phyloP scores from a whole-genome alignment of 2,113 vertebrate genomes.

The Scomber scombrus region DNA sequence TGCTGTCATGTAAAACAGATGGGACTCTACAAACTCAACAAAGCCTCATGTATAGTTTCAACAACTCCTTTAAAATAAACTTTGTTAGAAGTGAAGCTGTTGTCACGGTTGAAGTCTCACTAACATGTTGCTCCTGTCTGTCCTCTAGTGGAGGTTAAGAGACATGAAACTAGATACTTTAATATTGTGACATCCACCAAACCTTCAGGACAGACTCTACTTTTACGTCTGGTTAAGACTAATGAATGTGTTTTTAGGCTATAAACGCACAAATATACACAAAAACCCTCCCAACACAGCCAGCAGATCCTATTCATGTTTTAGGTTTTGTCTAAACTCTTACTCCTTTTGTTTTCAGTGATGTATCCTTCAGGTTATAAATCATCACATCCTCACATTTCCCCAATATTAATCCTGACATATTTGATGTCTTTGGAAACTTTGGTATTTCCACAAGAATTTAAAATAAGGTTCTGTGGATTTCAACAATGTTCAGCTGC shows the following conservation, averaged over 20 bases:
- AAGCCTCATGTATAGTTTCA: no score
- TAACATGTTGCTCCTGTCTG: not conserved
- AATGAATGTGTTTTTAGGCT: slow-evolving; percentile 38
- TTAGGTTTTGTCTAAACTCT: not conserved
- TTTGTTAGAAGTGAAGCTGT: not conserved
- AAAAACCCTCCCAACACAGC: not conserved
- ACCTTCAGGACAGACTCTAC: not conserved
- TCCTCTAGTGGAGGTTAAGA: not conserved
- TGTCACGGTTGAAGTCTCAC: not conserved
- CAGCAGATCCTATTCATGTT: not conserved
- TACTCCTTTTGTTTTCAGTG: not conserved
- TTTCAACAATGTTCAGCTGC: slow-evolving; percentile 21
- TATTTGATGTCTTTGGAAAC: slow-evolving; percentile 28
- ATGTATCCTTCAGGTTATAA: not conserved
- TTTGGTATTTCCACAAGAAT: slow-evolving; percentile 7
- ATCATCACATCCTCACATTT: not conserved
- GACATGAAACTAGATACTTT: not conserved
- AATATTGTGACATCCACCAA: not conserved
- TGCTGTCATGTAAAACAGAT: no score
- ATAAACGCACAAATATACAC: not conserved
- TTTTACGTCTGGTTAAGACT: slow-evolving; percentile 20
- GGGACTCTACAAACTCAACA: no score
- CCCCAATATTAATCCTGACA: not conserved
- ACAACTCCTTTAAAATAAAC: no score
- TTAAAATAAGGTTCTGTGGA: slow-evolving; percentile 27